Evolutionary conservation across 2,797 vertebrate species (phyloP), one percentile per base, ranked within the genome.

Genomic region (Jordanella pulchra): DNA sequence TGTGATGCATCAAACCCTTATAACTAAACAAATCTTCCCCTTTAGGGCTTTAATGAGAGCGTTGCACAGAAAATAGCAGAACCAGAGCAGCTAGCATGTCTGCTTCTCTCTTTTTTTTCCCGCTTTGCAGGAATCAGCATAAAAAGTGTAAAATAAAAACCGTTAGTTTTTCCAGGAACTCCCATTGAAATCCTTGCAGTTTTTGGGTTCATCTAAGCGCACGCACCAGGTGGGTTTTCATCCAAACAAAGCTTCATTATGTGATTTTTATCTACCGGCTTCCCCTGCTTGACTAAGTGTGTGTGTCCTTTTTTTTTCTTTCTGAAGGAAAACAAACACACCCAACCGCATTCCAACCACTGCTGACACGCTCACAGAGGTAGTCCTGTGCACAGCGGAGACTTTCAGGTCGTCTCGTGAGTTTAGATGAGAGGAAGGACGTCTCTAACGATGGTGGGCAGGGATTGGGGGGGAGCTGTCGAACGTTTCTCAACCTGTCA

Each of bases 291-390:
- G 11, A 35, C 50, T 32, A 7, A 65, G 42, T n/a, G 27, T 64
- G 53, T 50, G 47, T 64, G n/a, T n/a, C n/a, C n/a, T n/a, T n/a
- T n/a, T n/a, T 4, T 61, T 23, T 12, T 56, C 74, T 77, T 79
- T 76, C 69, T 71, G 35, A 77, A 81, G 71, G 76, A 87, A 89
- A 90, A 72, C 88, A 90, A 90, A 91, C 87, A 91, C 86, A 87
- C 84, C 82, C 86, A 54, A 56, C 67, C 61, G 78, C 89, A 91
- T 91, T 89, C 89, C 89, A 82, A 0, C 75, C 35, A 71, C 79
- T 80, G 77, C 73, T 55, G 69, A 68, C 74, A 68, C 58, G 27
- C 44, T 30, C 15, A 87, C 88, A 88, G 77, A 86, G 76, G 77
- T 13, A 13, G 69, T 65, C 56, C 76, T 87, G 81, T 86, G 11